phyloP scores from a whole-genome alignment of 2,888 invertebrate genomes.

The Eupelmus urozonus region DNA sequence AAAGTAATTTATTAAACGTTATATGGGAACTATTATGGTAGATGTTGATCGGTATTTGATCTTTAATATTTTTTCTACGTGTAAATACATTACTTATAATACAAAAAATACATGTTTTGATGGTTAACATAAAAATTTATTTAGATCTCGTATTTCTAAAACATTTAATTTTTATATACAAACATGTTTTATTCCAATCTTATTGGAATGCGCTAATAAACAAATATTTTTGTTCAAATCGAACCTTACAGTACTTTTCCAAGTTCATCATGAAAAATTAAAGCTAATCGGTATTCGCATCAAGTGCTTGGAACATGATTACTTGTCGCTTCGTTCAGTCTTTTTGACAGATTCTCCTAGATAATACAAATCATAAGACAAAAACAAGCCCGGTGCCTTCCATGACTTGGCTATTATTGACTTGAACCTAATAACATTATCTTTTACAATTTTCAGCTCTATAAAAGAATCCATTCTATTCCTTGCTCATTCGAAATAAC shows the following conservation, averaged over 20 bases:
- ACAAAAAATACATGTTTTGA: conserved; percentile 58
- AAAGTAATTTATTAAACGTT: conserved; percentile 58
- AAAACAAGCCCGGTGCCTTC: conserved; percentile 39
- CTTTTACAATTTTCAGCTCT: conserved; percentile 18
- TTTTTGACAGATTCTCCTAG: conserved; percentile 23
- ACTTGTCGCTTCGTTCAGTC: conserved; percentile 48
- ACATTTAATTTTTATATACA: conserved; percentile 53
- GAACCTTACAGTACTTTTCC: conserved; percentile 55
- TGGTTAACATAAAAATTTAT: conserved; percentile 57
- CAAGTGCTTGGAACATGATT: conserved; percentile 42
- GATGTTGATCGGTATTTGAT: conserved; percentile 60
- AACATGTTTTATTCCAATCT: conserved; percentile 49
- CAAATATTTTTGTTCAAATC: conserved; percentile 34
- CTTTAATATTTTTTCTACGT: conserved; percentile 62
- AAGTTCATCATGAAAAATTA: conserved; percentile 53
- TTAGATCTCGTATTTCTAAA: conserved; percentile 50
- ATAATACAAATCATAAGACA: conserved; percentile 21
- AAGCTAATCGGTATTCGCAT: conserved; percentile 36
- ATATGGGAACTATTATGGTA: conserved; percentile 58
- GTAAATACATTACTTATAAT: conserved; percentile 59
- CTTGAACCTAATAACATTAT: conserved; percentile 19
- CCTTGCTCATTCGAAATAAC: conserved; percentile 33
- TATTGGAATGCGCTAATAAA: conserved; percentile 42
- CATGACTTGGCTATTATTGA: conserved; percentile 38
- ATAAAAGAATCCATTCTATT: conserved; percentile 18